These are phyloP conservation scores for Sycobia sp. DNA, from an alignment of 1,140 invertebrate species.

Conservation along the genomic window DNA sequence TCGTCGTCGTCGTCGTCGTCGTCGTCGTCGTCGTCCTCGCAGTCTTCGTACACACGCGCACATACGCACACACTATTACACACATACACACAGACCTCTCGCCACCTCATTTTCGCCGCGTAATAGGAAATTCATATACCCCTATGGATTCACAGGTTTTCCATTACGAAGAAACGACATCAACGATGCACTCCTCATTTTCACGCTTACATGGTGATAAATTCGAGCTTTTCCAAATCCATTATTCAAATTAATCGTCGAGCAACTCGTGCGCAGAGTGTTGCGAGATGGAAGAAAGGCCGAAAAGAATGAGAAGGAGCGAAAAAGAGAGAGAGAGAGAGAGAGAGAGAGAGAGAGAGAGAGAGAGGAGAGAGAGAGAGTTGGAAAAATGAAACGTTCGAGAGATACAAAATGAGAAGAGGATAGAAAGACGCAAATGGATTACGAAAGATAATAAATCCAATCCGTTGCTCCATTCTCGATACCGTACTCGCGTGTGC, in stretches of 20 bases:
- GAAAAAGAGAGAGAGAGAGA: too few species aligned
- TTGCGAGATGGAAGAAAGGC: too few species aligned
- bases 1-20: too few species aligned
- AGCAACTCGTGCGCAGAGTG: background rate
- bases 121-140: constrained; percentile 28
- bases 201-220: background rate
- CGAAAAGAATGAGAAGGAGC: too few species aligned
- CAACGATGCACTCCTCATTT: too few species aligned
- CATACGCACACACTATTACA: too few species aligned
- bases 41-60: too few species aligned
- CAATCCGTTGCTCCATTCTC: constrained; percentile 7
- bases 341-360: constrained; percentile 5
- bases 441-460: constrained; percentile 33
- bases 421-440: too few species aligned
- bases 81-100: background rate
- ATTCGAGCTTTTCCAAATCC: constrained; percentile 28
- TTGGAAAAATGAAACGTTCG: constrained; percentile 18
- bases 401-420: constrained; percentile 1
- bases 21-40: too few species aligned
- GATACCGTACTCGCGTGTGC: constrained; percentile 17
- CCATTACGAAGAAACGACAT: too few species aligned
- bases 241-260: constrained; percentile 27
- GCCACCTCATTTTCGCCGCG: constrained; percentile 4
- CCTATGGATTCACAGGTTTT: too few species aligned
- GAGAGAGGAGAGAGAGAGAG: background rate